Base-by-base conservation (phyloP, 2,113 vertebrate genomes). In the Pavo muticus region DNA sequence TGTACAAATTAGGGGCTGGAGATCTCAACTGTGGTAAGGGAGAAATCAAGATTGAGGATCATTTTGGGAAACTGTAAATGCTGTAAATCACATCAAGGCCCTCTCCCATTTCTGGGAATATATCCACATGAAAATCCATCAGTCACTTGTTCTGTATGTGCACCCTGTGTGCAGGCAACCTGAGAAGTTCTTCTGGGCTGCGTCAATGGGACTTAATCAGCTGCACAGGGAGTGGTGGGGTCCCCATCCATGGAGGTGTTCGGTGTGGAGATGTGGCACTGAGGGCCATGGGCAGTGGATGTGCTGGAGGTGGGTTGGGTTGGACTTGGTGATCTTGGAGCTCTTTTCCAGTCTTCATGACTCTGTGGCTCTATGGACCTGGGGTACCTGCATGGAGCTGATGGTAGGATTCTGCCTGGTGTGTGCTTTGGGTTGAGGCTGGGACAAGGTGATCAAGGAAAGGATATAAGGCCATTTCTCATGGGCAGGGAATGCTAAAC, bases 1-100 rank as follows among this genome's bases (percentile, higher is more conserved):
- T 32, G 23, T 19, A 15, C 0, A 5, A 30, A 21, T 52, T 4
- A 3, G 3, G 21, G 3, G 7, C 20, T 11, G 50, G 3, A 27
- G 42, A 74, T 30, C 20, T 35, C 13, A 24, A 14, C 9, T 50
- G 32, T 24, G 40, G 35, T 10, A 11, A 35, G 18, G 7, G 6
- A 4, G 4, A 45, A 72, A 60, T 3, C 10, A 39, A 85, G 80
- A 54, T 37, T 6, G 6, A 45, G 72, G 44, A 56, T 13, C 27
- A n/a, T 57, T 89, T 44, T 25, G 56, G 60, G 45, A 39, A 87
- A 30, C 69, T 16, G 39, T 52, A 57, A 32, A 24, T 75, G 57
- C 29, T 83, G 2, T 3, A 56, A 10, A 37, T 63, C 69, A 30
- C 19, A 45, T n/a, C 32, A 60, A 57, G 59, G 54, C 19, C 72